These are phyloP conservation scores for Bovichtus variegatus DNA, from an alignment of 2,797 vertebrate species.

Conservation along the genomic window DNA sequence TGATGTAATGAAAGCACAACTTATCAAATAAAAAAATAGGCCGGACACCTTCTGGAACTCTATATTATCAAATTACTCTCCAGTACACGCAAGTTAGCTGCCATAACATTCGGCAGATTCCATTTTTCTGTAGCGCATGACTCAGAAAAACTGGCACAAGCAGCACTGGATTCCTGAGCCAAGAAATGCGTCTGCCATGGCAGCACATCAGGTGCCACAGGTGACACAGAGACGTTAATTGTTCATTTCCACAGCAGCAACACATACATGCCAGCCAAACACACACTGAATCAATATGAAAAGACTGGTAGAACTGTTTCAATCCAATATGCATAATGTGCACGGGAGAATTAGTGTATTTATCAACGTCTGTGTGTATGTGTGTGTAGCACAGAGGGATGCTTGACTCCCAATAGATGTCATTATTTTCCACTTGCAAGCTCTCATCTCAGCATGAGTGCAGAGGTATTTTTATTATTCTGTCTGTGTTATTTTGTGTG, in stretches of 20 bases:
- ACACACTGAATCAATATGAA: conserved; percentile 32
- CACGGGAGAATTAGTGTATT: conserved; percentile 54
- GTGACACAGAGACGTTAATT: conserved; percentile 50
- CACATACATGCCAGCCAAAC: conserved; percentile 34
- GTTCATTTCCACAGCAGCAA: conserved; percentile 57
- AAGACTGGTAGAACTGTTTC: conserved; percentile 31
- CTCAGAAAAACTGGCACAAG: conserved; percentile 49
- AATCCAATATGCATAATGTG: conserved; percentile 48
- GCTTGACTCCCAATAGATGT: conserved; percentile 74
- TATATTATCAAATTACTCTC: conserved; percentile 34
- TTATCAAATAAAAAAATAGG: conserved; percentile 52
- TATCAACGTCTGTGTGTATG: conserved; percentile 48
- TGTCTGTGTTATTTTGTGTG: conserved; percentile 53
- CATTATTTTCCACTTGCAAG: conserved; percentile 74
- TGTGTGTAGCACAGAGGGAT: conserved; percentile 37
- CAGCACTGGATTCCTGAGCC: conserved; percentile 26
- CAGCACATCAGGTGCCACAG: conserved; percentile 56
- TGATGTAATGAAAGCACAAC: conserved; percentile 61
- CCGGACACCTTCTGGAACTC: conserved; percentile 35
- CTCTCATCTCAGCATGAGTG: conserved; percentile 67
- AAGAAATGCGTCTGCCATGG: conserved; percentile 42
- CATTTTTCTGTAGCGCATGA: conserved; percentile 46
- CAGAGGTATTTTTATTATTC: conserved; percentile 74
- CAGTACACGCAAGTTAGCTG: conserved; percentile 34
- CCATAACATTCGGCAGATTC: conserved; percentile 39